Conservation (phyloP, 1,140 invertebrate genomes). For the Aethina tumida region DNA sequence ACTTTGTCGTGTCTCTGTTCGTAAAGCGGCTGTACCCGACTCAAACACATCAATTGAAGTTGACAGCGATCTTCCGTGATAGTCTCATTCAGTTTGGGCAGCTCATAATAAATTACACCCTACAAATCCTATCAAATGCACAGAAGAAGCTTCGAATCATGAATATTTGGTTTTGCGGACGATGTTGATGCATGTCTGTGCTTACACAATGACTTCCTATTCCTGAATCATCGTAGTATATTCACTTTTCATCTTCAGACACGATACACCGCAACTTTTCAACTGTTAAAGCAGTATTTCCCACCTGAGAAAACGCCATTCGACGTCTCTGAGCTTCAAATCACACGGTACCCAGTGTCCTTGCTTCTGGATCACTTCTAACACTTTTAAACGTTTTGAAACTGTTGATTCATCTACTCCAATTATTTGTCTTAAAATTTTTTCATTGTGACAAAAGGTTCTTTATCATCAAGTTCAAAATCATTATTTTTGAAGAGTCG, state of each 20-base stretch:
- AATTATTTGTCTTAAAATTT: slow-evolving; percentile 1
- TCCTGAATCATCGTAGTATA: too few species aligned
- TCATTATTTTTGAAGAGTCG: not conserved
- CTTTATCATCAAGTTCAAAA: slow-evolving; percentile 2
- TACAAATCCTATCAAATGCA: too few species aligned
- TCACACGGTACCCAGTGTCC: slow-evolving; percentile 5
- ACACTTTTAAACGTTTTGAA: too few species aligned
- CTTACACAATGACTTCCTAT: not conserved
- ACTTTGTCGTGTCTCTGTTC: slow-evolving; percentile 13
- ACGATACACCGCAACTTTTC: slow-evolving; percentile 3
- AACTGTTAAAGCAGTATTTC: too few species aligned
- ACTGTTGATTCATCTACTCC: slow-evolving; percentile 1
- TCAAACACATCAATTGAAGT: slow-evolving; percentile 8
- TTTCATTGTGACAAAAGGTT: not conserved
- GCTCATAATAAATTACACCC: too few species aligned
- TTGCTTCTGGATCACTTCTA: slow-evolving; percentile 1
- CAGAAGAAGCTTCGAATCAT: too few species aligned
- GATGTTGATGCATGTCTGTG: slow-evolving; percentile 2
- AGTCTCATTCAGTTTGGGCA: too few species aligned
- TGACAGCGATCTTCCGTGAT: too few species aligned
- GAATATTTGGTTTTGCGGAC: too few species aligned
- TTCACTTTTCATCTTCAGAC: slow-evolving; percentile 3
- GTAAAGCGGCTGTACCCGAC: slow-evolving; percentile 4
- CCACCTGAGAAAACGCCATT: too few species aligned
- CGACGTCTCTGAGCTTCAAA: too few species aligned